Evolutionary conservation across 2,888 invertebrate species (phyloP), one percentile per base, ranked within the genome.

Genomic region (Cactoblastis cactorum): DNA sequence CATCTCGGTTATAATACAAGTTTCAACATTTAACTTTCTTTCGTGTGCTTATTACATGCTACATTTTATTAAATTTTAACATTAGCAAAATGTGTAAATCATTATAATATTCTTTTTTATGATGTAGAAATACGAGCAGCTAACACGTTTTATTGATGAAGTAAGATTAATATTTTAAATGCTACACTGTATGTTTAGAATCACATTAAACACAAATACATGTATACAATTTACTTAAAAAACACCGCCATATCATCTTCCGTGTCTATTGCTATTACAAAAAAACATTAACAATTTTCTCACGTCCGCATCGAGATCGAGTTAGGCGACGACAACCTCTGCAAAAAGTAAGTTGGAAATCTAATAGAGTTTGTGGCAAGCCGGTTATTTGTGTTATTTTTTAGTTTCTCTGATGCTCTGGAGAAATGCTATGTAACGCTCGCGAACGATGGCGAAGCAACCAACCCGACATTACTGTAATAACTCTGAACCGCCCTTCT

Each of bases 301-400:
- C 83, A 83, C 83, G 83, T 86, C 78, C 77, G 77, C 80, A 80
- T 83, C 77, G 80, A 81, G 80, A 80, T 81, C 77, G 79, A 81
- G 83, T 83, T 82, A 80, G 82, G 73, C 75, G 82, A 81, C 79
- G 78, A 83, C 82, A 81, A 78, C 77, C 77, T 80, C 74, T 74
- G 79, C 85, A 86, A 87, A 87, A 86, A 88, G 78, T 82, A 77
- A 84, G 73, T 80, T 81, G 78, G 79, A 81, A 87, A 85, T 84
- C 82, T 87, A 86, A 87, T 87, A 84, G 86, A 83, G 81, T 84
- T 86, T 86, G 86, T 80, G 84, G 84, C 83, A 70, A 83, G 81
- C 75, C 73, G 76, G 79, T 80, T 81, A 80, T 83, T 85, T 86
- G 77, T 83, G 71, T 82, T 83, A 77, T 81, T 86, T 84, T 85